Evolutionary conservation across 2,113 vertebrate species (phyloP), one percentile per base, ranked within the genome.

Genomic region (Acanthochromis polyacanthus): DNA sequence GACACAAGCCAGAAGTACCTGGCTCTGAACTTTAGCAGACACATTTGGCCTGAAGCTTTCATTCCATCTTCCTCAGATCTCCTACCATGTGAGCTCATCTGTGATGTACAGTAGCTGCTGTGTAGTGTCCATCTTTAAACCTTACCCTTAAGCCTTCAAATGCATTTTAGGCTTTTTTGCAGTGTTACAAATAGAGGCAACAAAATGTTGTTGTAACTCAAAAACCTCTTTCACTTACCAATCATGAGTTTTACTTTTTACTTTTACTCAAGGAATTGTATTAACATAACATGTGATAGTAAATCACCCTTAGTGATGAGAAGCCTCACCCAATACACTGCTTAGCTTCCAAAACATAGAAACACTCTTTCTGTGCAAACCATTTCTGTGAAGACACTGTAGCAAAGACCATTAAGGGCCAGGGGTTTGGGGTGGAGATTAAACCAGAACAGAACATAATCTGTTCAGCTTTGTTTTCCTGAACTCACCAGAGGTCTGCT

Each of bases 211-310:
- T 40, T 45, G 20, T 11, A 38, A 64, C 57, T 61, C 10, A 17
- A 23, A 63, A 84, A 80, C 81, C 40, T 52, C 16, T 32, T 5
- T 50, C n/a, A 57, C 22, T 59, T 5, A 22, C n/a, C 16, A 66
- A 60, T 89, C 72, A 86, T 50, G 51, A n/a, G 78, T 63, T 61
- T 2, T 14, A 19, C 28, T 48, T 71, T 38, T 28, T 63, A 60
- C 0, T 66, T 72, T 82, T 19, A 57, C 20, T 52, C 17, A 30
- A 58, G 15, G 11, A 57, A 36, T 64, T 63, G 25, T 19, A 15
- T 2, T 15, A 12, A 3, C 40, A 43, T 15, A 15, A 15, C 40
- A 43, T 4, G 12, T 43, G 40, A 3, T 4, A 1, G 12, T 2
- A 43, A 43, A 16, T 66, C 4, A 30, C 20, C 62, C 68, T 51